Base-by-base conservation (phyloP, 2,888 invertebrate species). In the Dasysyrphus albostriatus region DNA sequence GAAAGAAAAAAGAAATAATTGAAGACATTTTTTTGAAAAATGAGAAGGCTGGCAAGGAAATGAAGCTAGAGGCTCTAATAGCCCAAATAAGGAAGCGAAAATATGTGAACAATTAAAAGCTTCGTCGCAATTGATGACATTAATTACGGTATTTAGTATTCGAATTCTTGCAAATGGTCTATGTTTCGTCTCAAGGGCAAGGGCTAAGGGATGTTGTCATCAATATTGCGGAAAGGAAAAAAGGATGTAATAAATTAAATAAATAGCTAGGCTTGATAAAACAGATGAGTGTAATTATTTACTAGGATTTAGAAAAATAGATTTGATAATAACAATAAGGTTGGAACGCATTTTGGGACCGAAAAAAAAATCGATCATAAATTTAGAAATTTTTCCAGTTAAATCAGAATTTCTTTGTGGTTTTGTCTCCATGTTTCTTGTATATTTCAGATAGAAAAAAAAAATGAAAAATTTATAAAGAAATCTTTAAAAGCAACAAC, bases 71-170 rank as follows among this genome's bases (percentile, higher is more conserved):
- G 42, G 32, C 32, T 12, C 4, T 29, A 19, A 44, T 56, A 32
- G 56, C n/a, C 12, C 6, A 6, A 10, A 7, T 14, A 32, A 14
- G 1, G 16, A 32, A 12, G 42, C 44, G 47, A 72, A 58, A 58
- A 72, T 72, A 59, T 47, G 44, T 3, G 19, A 58, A 32, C 42
- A 58, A 47, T 59, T 47, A 59, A 59, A 19, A 58, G 4, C 34
- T 44, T 56, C 34, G n/a, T 61, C 61, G 42, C 42, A 7, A 59
- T 59, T 59, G 19, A 24, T 34, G 37, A 24, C 59, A 59, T 37
- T 59, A 73, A 59, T 73, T 59, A 61, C n/a, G 19, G 24, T 24
- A 32, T 34, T 37, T 58, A 16, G 6, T 58, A 37, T 34, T 37
- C 0, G 16, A 6, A 16, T 37, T 37, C 16, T 58, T 37, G 16